Percentiles rank a stretch among this genome's conserved stretches.
Evolutionary conservation across 2,888 invertebrate genomes (phyloP).

Genomic region (Yponomeuta malinellus): DNA sequence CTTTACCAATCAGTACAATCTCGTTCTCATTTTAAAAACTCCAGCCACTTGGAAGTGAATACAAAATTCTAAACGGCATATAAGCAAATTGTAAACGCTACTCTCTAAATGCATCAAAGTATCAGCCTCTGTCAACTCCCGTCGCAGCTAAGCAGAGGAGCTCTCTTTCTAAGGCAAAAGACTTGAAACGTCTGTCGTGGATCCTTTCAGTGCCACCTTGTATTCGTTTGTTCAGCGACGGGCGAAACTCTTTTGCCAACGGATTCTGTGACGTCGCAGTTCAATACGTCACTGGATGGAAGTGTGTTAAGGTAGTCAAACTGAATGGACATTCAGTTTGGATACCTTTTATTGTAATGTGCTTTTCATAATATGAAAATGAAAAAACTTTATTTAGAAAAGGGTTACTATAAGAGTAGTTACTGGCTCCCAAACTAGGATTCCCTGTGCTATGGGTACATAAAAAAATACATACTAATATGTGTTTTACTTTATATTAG

Average conservation of each 20-base stretch:
- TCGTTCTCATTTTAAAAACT: not conserved
- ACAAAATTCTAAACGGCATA: not conserved
- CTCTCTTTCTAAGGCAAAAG: conserved; percentile 13
- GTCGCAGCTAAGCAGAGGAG: conserved; percentile 3
- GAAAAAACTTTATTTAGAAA: too few relatives aligned
- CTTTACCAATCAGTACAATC: not conserved
- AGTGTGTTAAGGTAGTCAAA: too few relatives aligned
- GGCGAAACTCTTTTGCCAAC: conserved; percentile 41
- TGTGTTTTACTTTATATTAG: too few relatives aligned
- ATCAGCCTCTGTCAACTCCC: not conserved
- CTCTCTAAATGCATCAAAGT: conserved; percentile 4
- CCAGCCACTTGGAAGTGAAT: not conserved
- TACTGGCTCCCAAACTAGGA: too few relatives aligned
- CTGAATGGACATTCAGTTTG: too few relatives aligned
- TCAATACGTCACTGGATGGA: not conserved
- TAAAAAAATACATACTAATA: too few relatives aligned
- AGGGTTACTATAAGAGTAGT: too few relatives aligned
- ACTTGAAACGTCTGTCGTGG: conserved; percentile 13
- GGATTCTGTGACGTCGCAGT: conserved; percentile 19
- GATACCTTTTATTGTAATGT: too few relatives aligned
- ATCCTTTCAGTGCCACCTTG: conserved; percentile 7
- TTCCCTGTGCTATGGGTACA: too few relatives aligned
- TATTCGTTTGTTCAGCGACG: conserved; percentile 35
- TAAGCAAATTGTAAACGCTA: not conserved
- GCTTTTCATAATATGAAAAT: too few relatives aligned